Evolutionary conservation across 2,888 invertebrate genomes (phyloP).

Genomic region (Deilephila elpenor): DNA sequence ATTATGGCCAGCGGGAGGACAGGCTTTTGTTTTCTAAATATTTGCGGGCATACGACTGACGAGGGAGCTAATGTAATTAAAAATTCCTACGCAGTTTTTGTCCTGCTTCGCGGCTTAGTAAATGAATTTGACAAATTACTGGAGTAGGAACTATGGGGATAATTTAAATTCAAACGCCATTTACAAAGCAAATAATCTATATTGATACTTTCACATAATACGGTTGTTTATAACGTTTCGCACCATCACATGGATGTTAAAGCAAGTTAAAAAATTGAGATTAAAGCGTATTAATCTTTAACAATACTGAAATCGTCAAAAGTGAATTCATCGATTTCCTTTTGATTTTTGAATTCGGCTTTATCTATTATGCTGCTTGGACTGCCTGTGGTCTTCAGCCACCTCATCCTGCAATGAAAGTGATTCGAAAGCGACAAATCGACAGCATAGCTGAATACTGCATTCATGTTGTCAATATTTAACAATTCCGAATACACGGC

Average conservation of each 20-base stretch:
- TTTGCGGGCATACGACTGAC: constrained; percentile 59
- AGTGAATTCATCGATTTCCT: constrained; percentile 79
- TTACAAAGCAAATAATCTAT: neutral
- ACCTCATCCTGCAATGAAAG: constrained; percentile 72
- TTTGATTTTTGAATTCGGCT: constrained; percentile 88
- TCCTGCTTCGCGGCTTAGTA: constrained; percentile 36
- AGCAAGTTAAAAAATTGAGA: constrained; percentile 23
- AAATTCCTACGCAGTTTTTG: constrained; percentile 53
- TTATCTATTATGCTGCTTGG: constrained; percentile 90
- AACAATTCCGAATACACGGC: neutral
- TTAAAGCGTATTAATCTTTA: constrained; percentile 50
- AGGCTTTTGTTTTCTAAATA: constrained; percentile 61
- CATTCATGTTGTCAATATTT: neutral
- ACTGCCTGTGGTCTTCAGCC: constrained; percentile 88
- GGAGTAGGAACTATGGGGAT: constrained; percentile 12
- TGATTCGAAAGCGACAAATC: constrained; percentile 15
- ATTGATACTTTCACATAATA: constrained; percentile 33
- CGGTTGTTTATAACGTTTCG: constrained; percentile 1
- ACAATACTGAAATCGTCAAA: constrained; percentile 80
- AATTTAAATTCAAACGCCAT: constrained; percentile 40
- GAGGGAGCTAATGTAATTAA: constrained; percentile 55
- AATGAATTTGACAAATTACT: constrained; percentile 34
- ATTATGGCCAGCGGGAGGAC: constrained; percentile 61
- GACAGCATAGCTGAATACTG: neutral
- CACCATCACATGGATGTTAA: neutral